Evolutionary conservation across 2,888 invertebrate genomes (phyloP).

Genomic region (Eupithecia subfuscata): DNA sequence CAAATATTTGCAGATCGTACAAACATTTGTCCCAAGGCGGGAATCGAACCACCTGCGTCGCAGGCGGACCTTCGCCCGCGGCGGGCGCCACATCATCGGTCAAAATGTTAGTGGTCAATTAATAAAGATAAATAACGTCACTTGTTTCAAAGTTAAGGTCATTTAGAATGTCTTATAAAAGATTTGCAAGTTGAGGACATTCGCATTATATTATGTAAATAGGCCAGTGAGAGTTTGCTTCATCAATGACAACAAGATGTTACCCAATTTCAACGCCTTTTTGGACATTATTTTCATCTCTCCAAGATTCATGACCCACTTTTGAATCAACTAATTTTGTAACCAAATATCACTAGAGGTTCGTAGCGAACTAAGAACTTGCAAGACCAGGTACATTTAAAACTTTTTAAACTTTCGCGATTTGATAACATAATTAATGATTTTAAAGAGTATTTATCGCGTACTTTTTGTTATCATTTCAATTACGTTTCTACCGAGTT

Average conservation of each 20-base stretch:
- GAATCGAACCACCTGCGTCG: too few relatives aligned
- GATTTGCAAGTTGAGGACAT: constrained; percentile 8
- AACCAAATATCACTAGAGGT: constrained; percentile 30
- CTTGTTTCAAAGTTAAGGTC: neutral
- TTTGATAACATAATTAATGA: too few relatives aligned
- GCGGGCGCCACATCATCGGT: too few relatives aligned
- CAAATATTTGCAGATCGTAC: too few relatives aligned
- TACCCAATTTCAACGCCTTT: constrained; percentile 31
- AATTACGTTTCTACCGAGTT: too few relatives aligned
- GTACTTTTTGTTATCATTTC: too few relatives aligned
- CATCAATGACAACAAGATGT: constrained; percentile 15
- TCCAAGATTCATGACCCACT: constrained; percentile 21
- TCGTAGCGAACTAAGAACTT: neutral
- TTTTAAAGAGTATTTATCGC: too few relatives aligned
- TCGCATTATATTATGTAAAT: constrained; percentile 9
- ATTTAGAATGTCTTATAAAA: constrained; percentile 2
- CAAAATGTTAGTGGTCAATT: too few relatives aligned
- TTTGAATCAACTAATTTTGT: constrained; percentile 46
- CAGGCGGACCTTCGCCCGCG: too few relatives aligned
- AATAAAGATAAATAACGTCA: neutral
- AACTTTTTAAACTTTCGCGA: too few relatives aligned
- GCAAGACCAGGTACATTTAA: neutral
- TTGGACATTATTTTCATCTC: constrained; percentile 33
- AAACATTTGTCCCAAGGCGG: too few relatives aligned
- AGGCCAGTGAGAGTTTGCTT: constrained; percentile 10